Evolutionary conservation across 2,797 vertebrate genomes (phyloP).

Genomic region (Helostoma temminkii): DNA sequence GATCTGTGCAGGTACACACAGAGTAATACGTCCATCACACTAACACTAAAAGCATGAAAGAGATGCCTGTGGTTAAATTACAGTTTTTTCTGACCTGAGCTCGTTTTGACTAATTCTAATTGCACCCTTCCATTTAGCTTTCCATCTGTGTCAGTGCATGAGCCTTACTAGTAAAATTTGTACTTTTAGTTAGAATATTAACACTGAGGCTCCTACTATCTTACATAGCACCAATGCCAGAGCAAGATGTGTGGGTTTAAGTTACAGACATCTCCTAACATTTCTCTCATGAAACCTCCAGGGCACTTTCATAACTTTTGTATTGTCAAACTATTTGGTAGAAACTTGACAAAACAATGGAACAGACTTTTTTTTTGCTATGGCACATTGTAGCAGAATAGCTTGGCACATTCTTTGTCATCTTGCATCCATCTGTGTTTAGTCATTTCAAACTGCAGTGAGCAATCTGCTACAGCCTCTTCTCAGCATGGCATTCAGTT

Average conservation of each 20-base stretch:
- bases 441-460: constrained; percentile 55
- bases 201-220: constrained; percentile 28
- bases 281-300: constrained; percentile 46
- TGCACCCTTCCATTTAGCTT: constrained; percentile 43
- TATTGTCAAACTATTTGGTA: constrained; percentile 7
- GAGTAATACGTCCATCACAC: constrained; percentile 1
- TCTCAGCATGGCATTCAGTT: constrained; percentile 60
- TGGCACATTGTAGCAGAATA: constrained; percentile 42
- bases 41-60: constrained; percentile 48
- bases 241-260: constrained; percentile 29
- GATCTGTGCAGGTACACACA: constrained; percentile 88
- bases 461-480: constrained; percentile 55
- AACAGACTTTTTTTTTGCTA: constrained; percentile 14
- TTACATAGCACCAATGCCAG: constrained; percentile 8
- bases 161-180: constrained; percentile 34
- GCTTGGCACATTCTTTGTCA: constrained; percentile 55
- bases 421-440: constrained; percentile 63
- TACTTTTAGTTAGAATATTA: constrained; percentile 49
- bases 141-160: constrained; percentile 44
- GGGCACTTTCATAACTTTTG: constrained; percentile 14
- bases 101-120: constrained; percentile 36
- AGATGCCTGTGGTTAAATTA: constrained; percentile 25
- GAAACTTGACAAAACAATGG: constrained; percentile 34
- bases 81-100: background rate
- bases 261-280: constrained; percentile 37